A percentile compares a stretch with the other conserved stretches of the same genome.
phyloP scores from a whole-genome alignment of 2,797 vertebrate genomes.

The Phoeniculus purpureus region DNA sequence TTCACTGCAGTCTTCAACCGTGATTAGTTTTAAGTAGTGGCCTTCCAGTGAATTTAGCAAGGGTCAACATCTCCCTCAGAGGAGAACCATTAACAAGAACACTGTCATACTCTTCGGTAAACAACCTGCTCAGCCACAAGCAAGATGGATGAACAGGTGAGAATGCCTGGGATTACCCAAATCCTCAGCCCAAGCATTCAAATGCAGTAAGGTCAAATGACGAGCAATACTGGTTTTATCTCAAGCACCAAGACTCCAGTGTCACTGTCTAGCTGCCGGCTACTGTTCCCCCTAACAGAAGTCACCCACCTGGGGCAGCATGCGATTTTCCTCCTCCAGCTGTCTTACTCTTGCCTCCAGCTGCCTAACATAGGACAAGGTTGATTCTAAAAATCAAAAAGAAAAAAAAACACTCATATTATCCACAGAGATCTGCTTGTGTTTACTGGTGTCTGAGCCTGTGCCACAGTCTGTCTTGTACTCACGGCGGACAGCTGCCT shows the following conservation, averaged over 20 bases:
- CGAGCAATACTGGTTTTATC: slow-evolving; percentile 6
- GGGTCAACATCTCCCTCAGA: slow-evolving; percentile 23
- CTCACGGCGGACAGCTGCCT: slow-evolving; percentile 27
- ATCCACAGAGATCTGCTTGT: slow-evolving; percentile 73
- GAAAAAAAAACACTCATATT: slow-evolving; percentile 77
- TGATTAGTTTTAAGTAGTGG: neutral
- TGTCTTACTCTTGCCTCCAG: slow-evolving; percentile 87
- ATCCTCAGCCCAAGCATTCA: neutral
- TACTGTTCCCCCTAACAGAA: slow-evolving; percentile 65
- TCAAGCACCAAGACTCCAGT: neutral
- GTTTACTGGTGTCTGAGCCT: slow-evolving; percentile 26
- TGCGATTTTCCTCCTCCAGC: slow-evolving; percentile 85
- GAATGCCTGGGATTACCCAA: neutral
- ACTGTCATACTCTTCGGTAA: slow-evolving; percentile 3
- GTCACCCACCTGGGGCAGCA: slow-evolving; percentile 85
- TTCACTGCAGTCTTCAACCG: neutral
- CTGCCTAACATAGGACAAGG: slow-evolving; percentile 87
- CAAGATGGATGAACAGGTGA: neutral
- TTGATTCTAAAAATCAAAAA: slow-evolving; percentile 85
- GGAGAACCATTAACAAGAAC: slow-evolving; percentile 7
- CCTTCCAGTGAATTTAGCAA: slow-evolving; percentile 17
- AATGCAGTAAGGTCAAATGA: neutral
- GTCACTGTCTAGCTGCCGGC: slow-evolving; percentile 70
- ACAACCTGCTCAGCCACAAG: neutral
- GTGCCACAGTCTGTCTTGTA: slow-evolving; percentile 10